Evolutionary conservation across 2,888 invertebrate genomes (phyloP).

Genomic region (Dryadula phaetusa): DNA sequence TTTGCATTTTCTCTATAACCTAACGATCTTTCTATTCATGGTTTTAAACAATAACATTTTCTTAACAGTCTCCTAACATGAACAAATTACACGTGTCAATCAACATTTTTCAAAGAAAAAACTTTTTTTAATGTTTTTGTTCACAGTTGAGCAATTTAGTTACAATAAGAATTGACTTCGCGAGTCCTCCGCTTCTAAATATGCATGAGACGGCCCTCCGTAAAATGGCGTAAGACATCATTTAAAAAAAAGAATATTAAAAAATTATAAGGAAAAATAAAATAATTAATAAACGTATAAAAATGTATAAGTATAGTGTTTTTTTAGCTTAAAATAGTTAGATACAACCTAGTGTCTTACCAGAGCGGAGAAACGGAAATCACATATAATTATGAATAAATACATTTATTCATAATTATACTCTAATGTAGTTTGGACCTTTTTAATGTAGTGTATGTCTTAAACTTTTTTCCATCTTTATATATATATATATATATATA

Average conservation of each 20-base stretch:
- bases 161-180: not conserved
- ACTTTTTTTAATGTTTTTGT: not conserved
- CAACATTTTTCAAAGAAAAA: not conserved
- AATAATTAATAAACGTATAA: too few species aligned
- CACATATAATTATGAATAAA: too few species aligned
- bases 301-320: too few species aligned
- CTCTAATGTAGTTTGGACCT: too few species aligned
- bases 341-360: too few species aligned
- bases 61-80: not conserved
- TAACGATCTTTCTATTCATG: not conserved
- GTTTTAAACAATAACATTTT: not conserved
- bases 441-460: too few species aligned
- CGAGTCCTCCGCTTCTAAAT: not conserved
- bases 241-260: not conserved
- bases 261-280: too few species aligned
- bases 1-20: not conserved
- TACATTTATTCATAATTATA: too few species aligned
- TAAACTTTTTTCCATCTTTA: too few species aligned
- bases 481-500: too few species aligned
- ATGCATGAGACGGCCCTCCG: not conserved
- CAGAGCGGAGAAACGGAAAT: not conserved
- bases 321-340: too few species aligned
- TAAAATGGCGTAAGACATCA: not conserved
- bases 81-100: slow-evolving; percentile 1
- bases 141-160: not conserved